These are phyloP conservation scores for Hassar affinis DNA, from an alignment of 2,113 vertebrate species.

Conservation along the genomic window DNA sequence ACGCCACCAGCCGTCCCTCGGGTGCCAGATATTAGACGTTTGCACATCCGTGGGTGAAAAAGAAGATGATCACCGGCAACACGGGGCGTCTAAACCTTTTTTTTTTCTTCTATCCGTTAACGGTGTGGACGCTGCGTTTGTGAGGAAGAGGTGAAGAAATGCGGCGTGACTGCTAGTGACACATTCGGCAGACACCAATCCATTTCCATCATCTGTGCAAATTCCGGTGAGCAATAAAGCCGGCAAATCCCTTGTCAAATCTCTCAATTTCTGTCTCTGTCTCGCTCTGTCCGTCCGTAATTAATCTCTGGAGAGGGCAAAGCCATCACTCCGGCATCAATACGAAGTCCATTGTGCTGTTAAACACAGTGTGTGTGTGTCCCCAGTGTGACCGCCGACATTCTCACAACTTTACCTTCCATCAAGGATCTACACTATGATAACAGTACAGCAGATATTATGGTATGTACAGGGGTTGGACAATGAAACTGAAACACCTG, in stretches of 20 bases:
- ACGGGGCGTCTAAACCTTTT: neutral
- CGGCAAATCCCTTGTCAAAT: slow-evolving; percentile 38
- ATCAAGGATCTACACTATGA: no score
- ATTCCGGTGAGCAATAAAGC: slow-evolving; percentile 44
- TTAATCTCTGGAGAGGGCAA: slow-evolving; percentile 41
- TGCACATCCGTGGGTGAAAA: no score
- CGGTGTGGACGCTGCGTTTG: no score
- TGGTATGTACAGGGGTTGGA: no score
- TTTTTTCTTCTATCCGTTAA: neutral
- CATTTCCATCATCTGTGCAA: neutral
- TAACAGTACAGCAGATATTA: no score
- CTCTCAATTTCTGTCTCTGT: slow-evolving; percentile 11
- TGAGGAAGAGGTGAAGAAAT: neutral
- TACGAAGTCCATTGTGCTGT: slow-evolving; percentile 20
- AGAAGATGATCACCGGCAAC: no score
- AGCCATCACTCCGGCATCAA: neutral
- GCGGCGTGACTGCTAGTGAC: neutral
- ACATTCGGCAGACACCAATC: neutral
- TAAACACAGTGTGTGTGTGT: neutral
- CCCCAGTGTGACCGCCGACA: neutral
- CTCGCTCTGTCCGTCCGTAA: slow-evolving; percentile 21
- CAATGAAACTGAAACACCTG: no score
- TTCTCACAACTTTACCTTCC: neutral
- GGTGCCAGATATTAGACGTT: neutral
- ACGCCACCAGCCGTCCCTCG: neutral